Evolutionary conservation across 2,888 invertebrate species (phyloP).

Genomic region (Drosophila parthenogenetica): DNA sequence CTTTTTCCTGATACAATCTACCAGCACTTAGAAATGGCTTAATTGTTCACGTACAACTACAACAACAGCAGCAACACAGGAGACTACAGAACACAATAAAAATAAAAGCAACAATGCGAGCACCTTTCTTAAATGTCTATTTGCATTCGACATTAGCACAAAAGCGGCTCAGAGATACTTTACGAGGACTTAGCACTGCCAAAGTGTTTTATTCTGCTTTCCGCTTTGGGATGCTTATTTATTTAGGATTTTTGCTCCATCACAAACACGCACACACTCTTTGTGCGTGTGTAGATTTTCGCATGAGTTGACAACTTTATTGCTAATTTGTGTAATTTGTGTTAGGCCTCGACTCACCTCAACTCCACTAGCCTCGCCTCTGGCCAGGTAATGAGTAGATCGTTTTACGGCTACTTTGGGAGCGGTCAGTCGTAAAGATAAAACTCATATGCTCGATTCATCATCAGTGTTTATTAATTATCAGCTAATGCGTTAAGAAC

Average conservation of each 20-base stretch:
- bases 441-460: slow-evolving; percentile 12
- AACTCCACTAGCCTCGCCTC: slow-evolving; percentile 9
- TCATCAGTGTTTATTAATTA: slow-evolving; percentile 64
- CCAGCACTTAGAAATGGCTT: slow-evolving; percentile 42
- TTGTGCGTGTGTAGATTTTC: slow-evolving; percentile 41
- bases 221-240: slow-evolving; percentile 49
- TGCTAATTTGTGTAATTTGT: slow-evolving; percentile 55
- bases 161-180: slow-evolving; percentile 65
- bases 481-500: slow-evolving; percentile 42
- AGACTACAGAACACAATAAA: not conserved
- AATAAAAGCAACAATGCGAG: slow-evolving; percentile 26
- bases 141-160: slow-evolving; percentile 66
- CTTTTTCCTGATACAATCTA: slow-evolving; percentile 15
- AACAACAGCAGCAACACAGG: slow-evolving; percentile 1
- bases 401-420: slow-evolving; percentile 32
- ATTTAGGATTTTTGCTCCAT: slow-evolving; percentile 44
- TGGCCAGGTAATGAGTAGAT: slow-evolving; percentile 35
- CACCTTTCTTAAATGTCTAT: slow-evolving; percentile 38
- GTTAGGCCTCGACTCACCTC: slow-evolving; percentile 3
- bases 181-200: slow-evolving; percentile 49
- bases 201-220: slow-evolving; percentile 56
- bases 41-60: slow-evolving; percentile 51
- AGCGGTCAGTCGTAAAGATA: slow-evolving; percentile 39
- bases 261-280: not conserved
- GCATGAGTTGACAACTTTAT: slow-evolving; percentile 74